phyloP scores from a whole-genome alignment of 2,113 vertebrate species.

The Sander lucioperca region DNA sequence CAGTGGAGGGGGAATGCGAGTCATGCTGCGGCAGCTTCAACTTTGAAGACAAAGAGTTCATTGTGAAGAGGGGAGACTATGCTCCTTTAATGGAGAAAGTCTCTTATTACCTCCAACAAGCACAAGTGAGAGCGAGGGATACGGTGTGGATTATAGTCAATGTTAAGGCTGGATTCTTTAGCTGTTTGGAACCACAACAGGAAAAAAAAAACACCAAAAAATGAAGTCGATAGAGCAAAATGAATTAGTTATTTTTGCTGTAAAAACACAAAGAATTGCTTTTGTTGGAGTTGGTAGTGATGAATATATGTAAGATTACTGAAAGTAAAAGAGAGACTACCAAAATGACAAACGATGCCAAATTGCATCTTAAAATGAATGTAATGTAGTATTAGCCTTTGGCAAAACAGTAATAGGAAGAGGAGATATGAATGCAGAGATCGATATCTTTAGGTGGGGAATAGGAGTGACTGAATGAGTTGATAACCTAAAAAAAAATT shows the following conservation, averaged over 20 bases:
- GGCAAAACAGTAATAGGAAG: not conserved
- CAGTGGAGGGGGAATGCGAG: constrained; percentile 80
- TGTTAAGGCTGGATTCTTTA: not conserved
- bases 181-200: not conserved
- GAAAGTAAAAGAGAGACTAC: not conserved
- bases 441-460: not conserved
- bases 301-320: not conserved
- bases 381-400: not conserved
- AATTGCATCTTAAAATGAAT: not conserved
- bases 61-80: constrained; percentile 90
- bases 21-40: constrained; percentile 83
- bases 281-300: not conserved
- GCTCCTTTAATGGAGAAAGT: constrained; percentile 89
- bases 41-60: constrained; percentile 87
- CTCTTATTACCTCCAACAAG: constrained; percentile 86
- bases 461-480: too few species aligned
- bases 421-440: too few species aligned
- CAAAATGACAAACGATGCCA: not conserved
- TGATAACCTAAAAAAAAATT: not conserved
- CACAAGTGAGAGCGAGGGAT: constrained; percentile 80
- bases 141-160: not conserved
- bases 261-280: not conserved
- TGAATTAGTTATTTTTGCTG: not conserved
- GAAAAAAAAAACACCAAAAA: not conserved
- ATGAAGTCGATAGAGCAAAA: not conserved